A percentile compares a stretch with the other conserved stretches of the same genome.
These are phyloP conservation scores for Panthera uncia DNA, from an alignment of 2,113 vertebrate genomes.

Conservation along the genomic window DNA sequence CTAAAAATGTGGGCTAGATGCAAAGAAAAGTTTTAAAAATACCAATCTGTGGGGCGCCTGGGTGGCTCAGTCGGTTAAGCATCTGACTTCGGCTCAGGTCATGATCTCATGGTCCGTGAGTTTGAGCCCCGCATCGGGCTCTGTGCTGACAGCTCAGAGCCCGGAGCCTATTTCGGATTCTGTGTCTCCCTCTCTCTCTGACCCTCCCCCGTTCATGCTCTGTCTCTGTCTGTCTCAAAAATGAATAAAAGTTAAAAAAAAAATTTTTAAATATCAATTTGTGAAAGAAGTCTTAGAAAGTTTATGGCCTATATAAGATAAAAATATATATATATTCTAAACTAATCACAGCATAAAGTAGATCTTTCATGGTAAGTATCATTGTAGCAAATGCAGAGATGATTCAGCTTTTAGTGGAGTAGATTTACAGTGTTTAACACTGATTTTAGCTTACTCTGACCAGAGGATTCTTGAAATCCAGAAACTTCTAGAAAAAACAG, in stretches of 20 bases:
- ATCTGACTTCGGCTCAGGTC: too few species aligned
- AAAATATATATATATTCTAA: background rate
- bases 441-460: background rate
- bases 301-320: background rate
- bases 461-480: background rate
- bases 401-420: background rate
- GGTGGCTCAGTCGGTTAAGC: too few species aligned
- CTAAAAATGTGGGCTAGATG: background rate
- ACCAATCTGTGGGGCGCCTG: background rate
- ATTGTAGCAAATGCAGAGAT: background rate
- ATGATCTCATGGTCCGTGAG: too few species aligned
- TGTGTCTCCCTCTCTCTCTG: too few species aligned
- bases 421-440: background rate
- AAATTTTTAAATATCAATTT: background rate
- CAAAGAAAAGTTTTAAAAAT: background rate
- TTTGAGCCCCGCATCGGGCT: too few species aligned
- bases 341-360: background rate
- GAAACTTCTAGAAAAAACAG: constrained; percentile 46
- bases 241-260: too few species aligned
- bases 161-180: too few species aligned
- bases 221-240: too few species aligned
- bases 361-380: background rate
- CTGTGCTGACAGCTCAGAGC: too few species aligned
- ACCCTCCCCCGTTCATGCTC: too few species aligned
- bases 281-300: background rate